Base-by-base conservation (phyloP, 1,140 invertebrate genomes). In the Drosophila kikkawai region DNA sequence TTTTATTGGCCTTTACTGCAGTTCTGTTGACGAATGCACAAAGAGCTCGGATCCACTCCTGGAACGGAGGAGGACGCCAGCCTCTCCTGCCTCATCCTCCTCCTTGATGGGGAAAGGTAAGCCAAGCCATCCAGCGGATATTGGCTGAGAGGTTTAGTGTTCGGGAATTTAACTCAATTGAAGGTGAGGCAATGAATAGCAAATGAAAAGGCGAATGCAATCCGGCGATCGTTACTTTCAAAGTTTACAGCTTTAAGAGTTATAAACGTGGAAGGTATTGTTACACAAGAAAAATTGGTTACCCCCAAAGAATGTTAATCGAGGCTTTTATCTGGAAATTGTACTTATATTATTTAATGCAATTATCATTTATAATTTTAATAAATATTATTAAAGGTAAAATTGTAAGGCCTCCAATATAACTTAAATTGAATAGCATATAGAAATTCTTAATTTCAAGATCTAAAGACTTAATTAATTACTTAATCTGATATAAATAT, bases 1-100 rank as follows among this genome's bases (percentile, higher is more conserved):
- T 90, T 90, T 90, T 90, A 90, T 90, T 85, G 82, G 79, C 82
- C 68, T 91, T 85, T 82, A 90, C 79, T 90, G 86, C 85, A 85
- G 55, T 79, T 79, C 74, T 74, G 81, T 79, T 82, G 83, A 80
- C 84, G 80, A 85, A 85, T 86, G 81, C 71, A 75, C 75, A 83
- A 70, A 71, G 57, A 71, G 57, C 77, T 70, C 34, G 19, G 53
- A 56, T 56, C 53, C 53, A 56, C 19, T 67, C 47, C 70, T 37
- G n/a, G 60, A 77, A 78, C 61, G 60, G 36, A 34, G 60, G 55
- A 51, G 61, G 57, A 51, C 26, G 68, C 22, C 22, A 22, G 22
- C 42, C 47, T 55, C 44, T 26, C 34, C 17, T 12, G 3, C 11
- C 29, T 19, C 17, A n/a, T 4, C 15, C 50, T 19, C 53, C 8